Percentiles rank a stretch among this genome's conserved stretches.
Conservation (phyloP, 2,797 vertebrate genomes). For the Masticophis lateralis region DNA sequence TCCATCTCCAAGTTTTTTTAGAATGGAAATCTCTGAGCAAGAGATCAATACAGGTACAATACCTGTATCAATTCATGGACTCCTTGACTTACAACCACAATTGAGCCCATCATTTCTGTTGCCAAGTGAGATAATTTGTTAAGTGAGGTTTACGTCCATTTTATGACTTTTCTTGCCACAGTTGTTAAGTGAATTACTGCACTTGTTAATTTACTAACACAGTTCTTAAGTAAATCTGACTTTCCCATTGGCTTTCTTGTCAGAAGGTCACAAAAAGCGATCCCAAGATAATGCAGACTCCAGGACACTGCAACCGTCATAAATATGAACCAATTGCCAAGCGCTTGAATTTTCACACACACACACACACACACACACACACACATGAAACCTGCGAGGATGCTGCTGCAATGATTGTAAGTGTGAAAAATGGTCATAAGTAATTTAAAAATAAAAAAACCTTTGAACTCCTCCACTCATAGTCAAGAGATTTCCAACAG, state of each 20-base stretch:
- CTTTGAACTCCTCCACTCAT: background rate
- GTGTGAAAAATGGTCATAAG: background rate
- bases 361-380: no score
- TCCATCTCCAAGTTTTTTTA: background rate
- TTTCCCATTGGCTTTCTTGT: background rate
- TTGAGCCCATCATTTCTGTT: background rate
- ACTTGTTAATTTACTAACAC: background rate
- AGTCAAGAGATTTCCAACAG: background rate
- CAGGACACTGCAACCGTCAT: background rate
- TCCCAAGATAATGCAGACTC: background rate
- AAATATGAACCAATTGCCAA: background rate
- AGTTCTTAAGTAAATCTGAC: background rate
- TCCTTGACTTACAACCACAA: background rate
- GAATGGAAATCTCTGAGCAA: background rate
- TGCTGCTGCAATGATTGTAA: background rate
- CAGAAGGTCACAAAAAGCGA: background rate
- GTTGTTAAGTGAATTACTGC: background rate
- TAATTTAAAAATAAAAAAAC: background rate
- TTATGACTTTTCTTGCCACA: background rate
- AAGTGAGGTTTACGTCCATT: background rate
- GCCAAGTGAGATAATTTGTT: background rate
- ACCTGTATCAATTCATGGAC: background rate
- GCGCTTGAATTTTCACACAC: background rate
- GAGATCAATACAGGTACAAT: background rate
- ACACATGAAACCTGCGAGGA: background rate